These are phyloP conservation scores for Macaria liturata DNA, from an alignment of 2,888 invertebrate species.

Conservation along the genomic window DNA sequence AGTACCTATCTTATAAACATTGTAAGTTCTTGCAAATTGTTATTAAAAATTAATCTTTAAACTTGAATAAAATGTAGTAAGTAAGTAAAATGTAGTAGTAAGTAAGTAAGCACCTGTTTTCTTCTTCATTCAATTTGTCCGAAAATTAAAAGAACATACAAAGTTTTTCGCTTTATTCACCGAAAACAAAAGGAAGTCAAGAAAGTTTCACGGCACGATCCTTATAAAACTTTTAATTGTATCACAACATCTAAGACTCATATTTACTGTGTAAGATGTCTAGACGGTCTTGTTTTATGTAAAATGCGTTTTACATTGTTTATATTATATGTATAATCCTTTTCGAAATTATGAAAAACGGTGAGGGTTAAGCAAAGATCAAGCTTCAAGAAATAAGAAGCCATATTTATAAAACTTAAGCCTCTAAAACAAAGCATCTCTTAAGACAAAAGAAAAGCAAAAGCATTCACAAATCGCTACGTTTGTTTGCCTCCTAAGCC, in stretches of 20 bases:
- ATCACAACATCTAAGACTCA: constrained; percentile 5
- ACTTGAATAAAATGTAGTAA: too few relatives aligned
- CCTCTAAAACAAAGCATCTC: constrained; percentile 34
- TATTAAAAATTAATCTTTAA: too few relatives aligned
- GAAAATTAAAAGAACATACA: constrained; percentile 8
- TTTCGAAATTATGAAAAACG: background rate
- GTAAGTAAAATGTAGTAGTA: too few relatives aligned
- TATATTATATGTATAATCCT: background rate
- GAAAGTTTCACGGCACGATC: constrained; percentile 8
- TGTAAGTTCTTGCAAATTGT: too few relatives aligned
- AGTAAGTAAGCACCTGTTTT: background rate
- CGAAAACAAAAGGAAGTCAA: constrained; percentile 7
- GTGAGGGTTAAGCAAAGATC: background rate
- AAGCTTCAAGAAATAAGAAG: constrained; percentile 8
- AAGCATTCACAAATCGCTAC: constrained; percentile 37
- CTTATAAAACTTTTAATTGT: constrained; percentile 13
- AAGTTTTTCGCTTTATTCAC: constrained; percentile 21
- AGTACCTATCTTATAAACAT: too few relatives aligned
- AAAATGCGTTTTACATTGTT: background rate
- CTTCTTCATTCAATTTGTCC: constrained; percentile 3
- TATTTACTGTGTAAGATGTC: constrained; percentile 3
- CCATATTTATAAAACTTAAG: constrained; percentile 29
- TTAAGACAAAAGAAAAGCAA: constrained; percentile 39
- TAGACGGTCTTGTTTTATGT: background rate
- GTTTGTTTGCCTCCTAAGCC: constrained; percentile 39